Percentiles rank a stretch among this genome's conserved stretches.
Conservation (phyloP, 1,140 invertebrate species). For the Drosophila trapezifrons region DNA sequence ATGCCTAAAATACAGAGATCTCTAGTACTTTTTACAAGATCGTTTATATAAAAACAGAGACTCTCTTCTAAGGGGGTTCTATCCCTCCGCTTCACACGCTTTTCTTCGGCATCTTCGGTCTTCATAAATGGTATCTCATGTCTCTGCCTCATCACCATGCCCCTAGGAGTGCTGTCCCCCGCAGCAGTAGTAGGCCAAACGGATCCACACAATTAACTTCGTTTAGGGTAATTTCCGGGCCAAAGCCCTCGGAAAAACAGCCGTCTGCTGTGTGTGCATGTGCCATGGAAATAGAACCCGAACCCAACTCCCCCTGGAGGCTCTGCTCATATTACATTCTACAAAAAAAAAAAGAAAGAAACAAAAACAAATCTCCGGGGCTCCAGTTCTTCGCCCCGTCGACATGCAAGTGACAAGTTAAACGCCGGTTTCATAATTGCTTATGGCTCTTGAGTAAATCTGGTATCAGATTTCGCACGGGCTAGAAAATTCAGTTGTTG, state of each 20-base stretch:
- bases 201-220: conserved; percentile 50
- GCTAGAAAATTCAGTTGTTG: conserved; percentile 45
- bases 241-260: conserved; percentile 19
- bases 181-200: conserved; percentile 37
- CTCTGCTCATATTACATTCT: conserved; percentile 13
- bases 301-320: conserved; percentile 1
- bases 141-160: conserved; percentile 21
- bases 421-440: conserved; percentile 75
- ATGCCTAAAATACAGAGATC: too few relatives aligned
- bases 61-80: background rate
- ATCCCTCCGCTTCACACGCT: conserved; percentile 5
- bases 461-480: conserved; percentile 69
- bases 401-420: conserved; percentile 67
- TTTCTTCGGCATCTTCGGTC: background rate
- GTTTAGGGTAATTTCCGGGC: conserved; percentile 45
- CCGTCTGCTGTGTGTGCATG: background rate
- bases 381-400: conserved; percentile 9
- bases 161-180: conserved; percentile 28
- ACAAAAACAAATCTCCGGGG: conserved; percentile 12
- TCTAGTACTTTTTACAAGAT: background rate
- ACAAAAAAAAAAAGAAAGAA: background rate
- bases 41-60: background rate
- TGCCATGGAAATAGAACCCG: conserved; percentile 6
- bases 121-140: conserved; percentile 39
- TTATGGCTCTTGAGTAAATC: conserved; percentile 66